phyloP scores from a whole-genome alignment of 2,113 vertebrate genomes.

The Pseudonaja textilis region DNA sequence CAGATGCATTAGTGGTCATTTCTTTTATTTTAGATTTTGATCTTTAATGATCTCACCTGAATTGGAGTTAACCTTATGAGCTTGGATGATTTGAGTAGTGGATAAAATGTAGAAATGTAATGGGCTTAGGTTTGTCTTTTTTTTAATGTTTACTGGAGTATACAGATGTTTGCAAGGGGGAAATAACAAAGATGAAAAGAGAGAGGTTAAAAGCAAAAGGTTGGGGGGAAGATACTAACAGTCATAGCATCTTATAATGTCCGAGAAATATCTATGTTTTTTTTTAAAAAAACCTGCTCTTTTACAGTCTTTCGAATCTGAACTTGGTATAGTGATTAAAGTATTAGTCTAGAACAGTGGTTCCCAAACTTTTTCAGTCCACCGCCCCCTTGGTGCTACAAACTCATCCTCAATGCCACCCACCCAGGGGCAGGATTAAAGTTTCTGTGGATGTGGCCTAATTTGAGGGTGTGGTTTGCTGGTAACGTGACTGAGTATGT shows the following conservation, averaged over 20 bases:
- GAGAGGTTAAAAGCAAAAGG: not conserved
- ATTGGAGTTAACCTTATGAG: not conserved
- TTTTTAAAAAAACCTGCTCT: not conserved
- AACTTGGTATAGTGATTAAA: not conserved
- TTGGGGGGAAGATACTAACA: not conserved
- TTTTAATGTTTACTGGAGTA: not conserved
- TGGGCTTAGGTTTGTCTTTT: not conserved
- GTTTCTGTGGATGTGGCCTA: no score
- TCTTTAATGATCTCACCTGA: not conserved
- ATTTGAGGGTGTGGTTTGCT: no score
- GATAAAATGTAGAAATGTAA: not conserved
- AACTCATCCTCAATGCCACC: no score
- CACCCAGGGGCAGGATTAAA: no score
- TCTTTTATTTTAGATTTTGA: not conserved
- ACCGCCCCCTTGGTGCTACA: no score
- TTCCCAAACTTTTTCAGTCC: no score
- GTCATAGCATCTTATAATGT: slow-evolving; percentile 30
- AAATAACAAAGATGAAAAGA: not conserved
- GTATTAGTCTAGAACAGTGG: not conserved
- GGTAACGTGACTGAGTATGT: no score
- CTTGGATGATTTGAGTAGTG: not conserved
- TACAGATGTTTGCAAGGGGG: not conserved
- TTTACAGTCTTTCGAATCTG: not conserved
- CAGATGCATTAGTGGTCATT: not conserved
- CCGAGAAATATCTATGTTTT: slow-evolving; percentile 7